phyloP scores from a whole-genome alignment of 2,113 vertebrate species.

The Tichodroma muraria region DNA sequence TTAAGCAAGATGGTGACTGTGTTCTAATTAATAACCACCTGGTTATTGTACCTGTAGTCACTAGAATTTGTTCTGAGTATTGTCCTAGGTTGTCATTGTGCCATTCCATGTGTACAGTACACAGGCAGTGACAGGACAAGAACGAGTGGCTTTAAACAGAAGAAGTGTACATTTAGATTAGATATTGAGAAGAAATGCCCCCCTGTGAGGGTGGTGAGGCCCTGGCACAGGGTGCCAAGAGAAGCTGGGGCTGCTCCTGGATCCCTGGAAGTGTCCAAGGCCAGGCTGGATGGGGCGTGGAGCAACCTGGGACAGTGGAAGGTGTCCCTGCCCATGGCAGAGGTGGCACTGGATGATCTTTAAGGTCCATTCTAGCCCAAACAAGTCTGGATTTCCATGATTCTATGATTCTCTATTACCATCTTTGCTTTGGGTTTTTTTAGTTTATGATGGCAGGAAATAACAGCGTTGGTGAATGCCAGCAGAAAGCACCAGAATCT shows the following conservation, averaged over 20 bases:
- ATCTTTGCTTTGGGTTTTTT: neutral
- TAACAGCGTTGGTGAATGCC: neutral
- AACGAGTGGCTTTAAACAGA: neutral
- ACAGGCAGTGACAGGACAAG: neutral
- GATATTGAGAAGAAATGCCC: neutral
- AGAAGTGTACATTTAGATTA: neutral
- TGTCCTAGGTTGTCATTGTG: neutral
- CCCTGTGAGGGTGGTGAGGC: neutral
- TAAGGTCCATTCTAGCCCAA: neutral
- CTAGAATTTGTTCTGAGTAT: neutral
- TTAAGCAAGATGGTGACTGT: neutral
- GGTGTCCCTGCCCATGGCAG: neutral
- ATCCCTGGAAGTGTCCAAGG: neutral
- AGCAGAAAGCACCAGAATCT: neutral
- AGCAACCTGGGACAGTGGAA: fast-evolving
- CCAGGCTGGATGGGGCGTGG: fast-evolving
- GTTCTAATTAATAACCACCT: neutral
- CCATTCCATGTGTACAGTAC: neutral
- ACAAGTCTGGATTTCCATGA: neutral
- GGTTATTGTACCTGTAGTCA: neutral
- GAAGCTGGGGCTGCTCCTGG: neutral
- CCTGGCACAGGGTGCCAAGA: neutral
- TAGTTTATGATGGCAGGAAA: neutral
- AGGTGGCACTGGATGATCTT: fast-evolving
- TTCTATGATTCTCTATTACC: neutral